These are phyloP conservation scores for Andrena trimmerana DNA, from an alignment of 2,888 invertebrate species.

Conservation along the genomic window DNA sequence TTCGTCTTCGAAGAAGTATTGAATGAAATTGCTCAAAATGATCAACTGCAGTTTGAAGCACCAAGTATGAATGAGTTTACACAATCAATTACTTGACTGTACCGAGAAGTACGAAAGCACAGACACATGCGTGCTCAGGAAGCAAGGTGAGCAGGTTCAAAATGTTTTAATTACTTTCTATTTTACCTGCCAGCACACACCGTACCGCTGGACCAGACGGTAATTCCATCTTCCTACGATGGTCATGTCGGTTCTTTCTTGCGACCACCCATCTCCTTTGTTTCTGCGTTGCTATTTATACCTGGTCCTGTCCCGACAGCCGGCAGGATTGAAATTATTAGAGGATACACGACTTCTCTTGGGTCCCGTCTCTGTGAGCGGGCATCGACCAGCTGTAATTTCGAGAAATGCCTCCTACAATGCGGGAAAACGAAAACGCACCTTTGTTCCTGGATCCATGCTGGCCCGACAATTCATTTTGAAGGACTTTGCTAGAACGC, in stretches of 20 bases:
- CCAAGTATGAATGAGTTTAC: too few relatives aligned
- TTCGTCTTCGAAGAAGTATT: too few relatives aligned
- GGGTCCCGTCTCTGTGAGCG: neutral
- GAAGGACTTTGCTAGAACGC: neutral
- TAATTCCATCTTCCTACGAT: constrained; percentile 70
- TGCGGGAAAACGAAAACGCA: constrained; percentile 25
- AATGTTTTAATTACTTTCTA: too few relatives aligned
- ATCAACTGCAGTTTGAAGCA: too few relatives aligned
- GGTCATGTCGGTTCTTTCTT: constrained; percentile 47
- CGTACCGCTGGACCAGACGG: constrained; percentile 45
- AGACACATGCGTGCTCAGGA: too few relatives aligned
- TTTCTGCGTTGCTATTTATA: constrained; percentile 56
- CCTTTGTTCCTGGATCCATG: constrained; percentile 1
- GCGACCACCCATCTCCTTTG: constrained; percentile 37
- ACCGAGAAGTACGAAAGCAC: too few relatives aligned
- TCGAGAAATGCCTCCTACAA: neutral
- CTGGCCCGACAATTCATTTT: constrained; percentile 1
- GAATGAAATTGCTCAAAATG: too few relatives aligned
- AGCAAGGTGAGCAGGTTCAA: too few relatives aligned
- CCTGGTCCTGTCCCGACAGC: constrained; percentile 59
- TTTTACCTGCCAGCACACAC: too few relatives aligned
- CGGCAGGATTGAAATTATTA: constrained; percentile 64
- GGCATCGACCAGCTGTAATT: constrained; percentile 46
- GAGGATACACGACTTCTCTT: constrained; percentile 60
- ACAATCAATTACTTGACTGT: too few relatives aligned